Conservation (phyloP, 2,888 invertebrate genomes). For the Drosophila multiciliata region DNA sequence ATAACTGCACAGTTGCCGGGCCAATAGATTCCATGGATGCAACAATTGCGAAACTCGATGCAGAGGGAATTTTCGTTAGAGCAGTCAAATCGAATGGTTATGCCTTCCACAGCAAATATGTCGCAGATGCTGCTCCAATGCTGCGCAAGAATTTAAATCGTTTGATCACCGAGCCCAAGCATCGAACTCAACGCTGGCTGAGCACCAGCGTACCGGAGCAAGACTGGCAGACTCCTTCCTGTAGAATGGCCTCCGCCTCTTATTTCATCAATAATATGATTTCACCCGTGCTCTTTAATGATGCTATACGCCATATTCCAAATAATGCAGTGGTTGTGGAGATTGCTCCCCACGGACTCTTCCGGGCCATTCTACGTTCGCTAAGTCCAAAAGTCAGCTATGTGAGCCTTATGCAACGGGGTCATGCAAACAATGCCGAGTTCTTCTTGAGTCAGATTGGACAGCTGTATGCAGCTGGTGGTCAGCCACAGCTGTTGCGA, state of each 20-base stretch:
- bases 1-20: slow-evolving; percentile 97
- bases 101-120: slow-evolving; percentile 97
- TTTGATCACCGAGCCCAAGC: slow-evolving; percentile 92
- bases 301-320: slow-evolving; percentile 93
- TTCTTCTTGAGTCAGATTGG: slow-evolving; percentile 93
- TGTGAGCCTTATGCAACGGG: slow-evolving; percentile 94
- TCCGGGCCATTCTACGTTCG: slow-evolving; percentile 96
- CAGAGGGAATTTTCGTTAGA: slow-evolving; percentile 92
- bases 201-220: slow-evolving; percentile 95
- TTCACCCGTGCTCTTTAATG: slow-evolving; percentile 96
- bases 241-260: slow-evolving; percentile 93
- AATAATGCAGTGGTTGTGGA: slow-evolving; percentile 95
- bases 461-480: slow-evolving; percentile 92
- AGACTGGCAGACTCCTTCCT: slow-evolving; percentile 91
- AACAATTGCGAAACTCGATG: slow-evolving; percentile 89
- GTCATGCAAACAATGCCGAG: slow-evolving; percentile 89
- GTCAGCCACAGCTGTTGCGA: slow-evolving; percentile 89
- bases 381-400: slow-evolving; percentile 90
- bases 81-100: slow-evolving; percentile 94
- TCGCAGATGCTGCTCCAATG: slow-evolving; percentile 93
- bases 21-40: slow-evolving; percentile 89
- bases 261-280: slow-evolving; percentile 98
- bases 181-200: slow-evolving; percentile 93
- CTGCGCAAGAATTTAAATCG: slow-evolving; percentile 91
- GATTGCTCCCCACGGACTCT: slow-evolving; percentile 96